Percentiles rank a stretch among this genome's conserved stretches.
These are phyloP conservation scores for Pentalonia nigronervosa DNA, from an alignment of 1,140 invertebrate genomes.

Conservation along the genomic window DNA sequence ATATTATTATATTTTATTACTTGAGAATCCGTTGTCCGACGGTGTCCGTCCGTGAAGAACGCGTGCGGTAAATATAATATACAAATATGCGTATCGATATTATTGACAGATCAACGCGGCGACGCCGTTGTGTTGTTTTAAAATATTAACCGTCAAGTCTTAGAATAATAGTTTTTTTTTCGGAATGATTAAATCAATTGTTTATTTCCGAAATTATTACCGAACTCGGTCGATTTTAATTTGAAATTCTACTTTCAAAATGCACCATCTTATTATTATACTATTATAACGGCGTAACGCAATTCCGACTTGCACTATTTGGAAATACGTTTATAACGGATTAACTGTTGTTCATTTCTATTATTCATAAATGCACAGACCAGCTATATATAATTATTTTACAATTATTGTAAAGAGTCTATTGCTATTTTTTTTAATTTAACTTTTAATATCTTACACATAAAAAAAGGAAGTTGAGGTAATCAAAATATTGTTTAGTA, in stretches of 20 bases:
- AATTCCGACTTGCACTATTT: neutral
- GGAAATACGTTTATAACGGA: neutral
- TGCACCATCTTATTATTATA: neutral
- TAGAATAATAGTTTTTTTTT: neutral
- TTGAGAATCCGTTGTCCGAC: neutral
- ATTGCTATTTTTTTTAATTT: neutral
- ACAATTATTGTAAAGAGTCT: neutral
- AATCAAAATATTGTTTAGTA: neutral
- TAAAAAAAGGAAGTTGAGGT: neutral
- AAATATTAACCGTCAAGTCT: neutral
- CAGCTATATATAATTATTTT: neutral
- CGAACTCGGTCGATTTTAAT: neutral
- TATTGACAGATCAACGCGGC: no score
- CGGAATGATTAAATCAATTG: neutral
- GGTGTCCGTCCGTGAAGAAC: neutral
- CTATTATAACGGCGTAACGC: neutral
- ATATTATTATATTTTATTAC: neutral
- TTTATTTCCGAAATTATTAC: neutral
- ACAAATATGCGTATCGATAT: no score
- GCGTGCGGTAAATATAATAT: no score
- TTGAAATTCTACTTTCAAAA: neutral
- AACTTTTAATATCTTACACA: neutral
- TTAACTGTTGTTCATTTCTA: neutral
- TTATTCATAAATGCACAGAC: neutral
- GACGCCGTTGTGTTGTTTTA: neutral